A percentile compares a stretch with the other conserved stretches of the same genome.
Conservation (phyloP, 2,797 vertebrate species). For the Myiotriccus ornatus region DNA sequence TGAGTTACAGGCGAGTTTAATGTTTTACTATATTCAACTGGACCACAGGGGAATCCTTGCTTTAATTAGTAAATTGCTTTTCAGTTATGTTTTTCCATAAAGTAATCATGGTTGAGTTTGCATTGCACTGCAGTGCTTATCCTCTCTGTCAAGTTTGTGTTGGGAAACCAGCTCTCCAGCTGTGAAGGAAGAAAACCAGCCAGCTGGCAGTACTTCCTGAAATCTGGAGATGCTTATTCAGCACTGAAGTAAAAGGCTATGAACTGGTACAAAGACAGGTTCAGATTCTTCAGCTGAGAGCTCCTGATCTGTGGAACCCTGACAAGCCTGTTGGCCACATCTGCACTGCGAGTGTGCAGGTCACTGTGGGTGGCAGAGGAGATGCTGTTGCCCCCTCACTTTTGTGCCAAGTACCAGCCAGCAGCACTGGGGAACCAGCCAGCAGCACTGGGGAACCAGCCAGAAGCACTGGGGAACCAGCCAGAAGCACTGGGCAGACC, state of each 20-base stretch:
- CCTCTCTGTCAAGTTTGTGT: not conserved
- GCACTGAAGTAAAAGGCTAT: not conserved
- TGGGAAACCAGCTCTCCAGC: not conserved
- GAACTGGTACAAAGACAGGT: not conserved
- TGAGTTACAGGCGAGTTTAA: not conserved
- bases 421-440: not conserved
- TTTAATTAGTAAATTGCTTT: constrained; percentile 44
- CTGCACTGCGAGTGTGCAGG: not conserved
- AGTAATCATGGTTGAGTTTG: not conserved
- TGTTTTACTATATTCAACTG: not conserved
- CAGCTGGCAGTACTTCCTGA: not conserved
- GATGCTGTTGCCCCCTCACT: not conserved
- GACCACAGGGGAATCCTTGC: not conserved
- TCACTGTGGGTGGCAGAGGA: rapidly evolving
- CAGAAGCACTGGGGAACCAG: not conserved
- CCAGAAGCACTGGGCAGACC: not conserved
- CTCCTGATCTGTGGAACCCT: not conserved
- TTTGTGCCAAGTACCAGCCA: not conserved
- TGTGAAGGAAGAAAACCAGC: not conserved
- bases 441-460: not conserved
- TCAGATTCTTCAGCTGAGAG: not conserved
- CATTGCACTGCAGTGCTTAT: not conserved
- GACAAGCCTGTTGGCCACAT: not conserved
- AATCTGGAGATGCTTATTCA: not conserved
- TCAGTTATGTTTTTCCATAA: not conserved